phyloP scores from a whole-genome alignment of 2,797 vertebrate species.

The Petrocephalus sullivani region DNA sequence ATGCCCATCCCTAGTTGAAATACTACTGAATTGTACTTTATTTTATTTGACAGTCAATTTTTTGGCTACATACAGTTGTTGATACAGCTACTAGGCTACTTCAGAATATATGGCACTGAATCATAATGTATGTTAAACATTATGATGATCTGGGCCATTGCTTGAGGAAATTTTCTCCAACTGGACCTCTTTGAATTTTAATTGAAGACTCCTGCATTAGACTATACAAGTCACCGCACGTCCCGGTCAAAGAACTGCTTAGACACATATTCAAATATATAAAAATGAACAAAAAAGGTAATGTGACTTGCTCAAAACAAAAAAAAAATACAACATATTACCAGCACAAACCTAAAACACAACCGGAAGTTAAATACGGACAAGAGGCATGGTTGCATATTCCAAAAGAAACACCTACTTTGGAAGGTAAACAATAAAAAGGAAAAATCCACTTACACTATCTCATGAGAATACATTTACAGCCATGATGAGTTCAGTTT shows the following conservation, averaged over 20 bases:
- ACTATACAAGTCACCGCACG: background rate
- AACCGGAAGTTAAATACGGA: background rate
- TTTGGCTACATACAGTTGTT: too few species aligned
- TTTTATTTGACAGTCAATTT: too few species aligned
- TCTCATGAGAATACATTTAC: slow-evolving; percentile 7
- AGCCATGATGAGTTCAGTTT: slow-evolving; percentile 5
- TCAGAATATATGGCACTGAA: too few species aligned
- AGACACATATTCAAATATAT: background rate
- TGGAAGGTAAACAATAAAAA: slow-evolving; percentile 8
- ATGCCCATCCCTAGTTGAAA: too few species aligned
- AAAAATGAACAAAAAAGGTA: background rate
- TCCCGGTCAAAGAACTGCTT: background rate
- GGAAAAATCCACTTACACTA: slow-evolving; percentile 1
- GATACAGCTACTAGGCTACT: too few species aligned
- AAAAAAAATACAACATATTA: background rate
- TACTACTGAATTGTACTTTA: too few species aligned
- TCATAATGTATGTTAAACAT: too few species aligned
- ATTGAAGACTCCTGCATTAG: too few species aligned
- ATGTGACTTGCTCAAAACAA: background rate
- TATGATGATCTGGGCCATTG: too few species aligned
- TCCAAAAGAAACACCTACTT: background rate
- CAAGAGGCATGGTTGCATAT: background rate
- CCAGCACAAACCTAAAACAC: background rate
- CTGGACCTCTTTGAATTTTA: too few species aligned
- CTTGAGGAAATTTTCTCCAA: too few species aligned